A percentile compares a stretch with the other conserved stretches of the same genome.
Evolutionary conservation across 2,797 vertebrate genomes (phyloP).

Genomic region (Gouania willdenowi): DNA sequence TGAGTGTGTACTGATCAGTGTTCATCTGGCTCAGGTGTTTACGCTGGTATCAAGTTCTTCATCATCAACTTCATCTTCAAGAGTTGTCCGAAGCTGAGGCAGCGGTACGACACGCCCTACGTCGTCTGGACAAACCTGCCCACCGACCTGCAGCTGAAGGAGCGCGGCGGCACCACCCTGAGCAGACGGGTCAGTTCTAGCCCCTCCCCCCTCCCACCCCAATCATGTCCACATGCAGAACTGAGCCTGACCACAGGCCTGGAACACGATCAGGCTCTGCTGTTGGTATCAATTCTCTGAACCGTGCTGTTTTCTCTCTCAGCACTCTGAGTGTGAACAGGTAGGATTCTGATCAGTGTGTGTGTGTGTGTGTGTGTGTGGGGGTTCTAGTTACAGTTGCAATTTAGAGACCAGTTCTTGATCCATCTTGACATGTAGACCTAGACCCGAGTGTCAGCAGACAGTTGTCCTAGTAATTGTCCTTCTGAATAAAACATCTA

Average conservation of each 20-base stretch:
- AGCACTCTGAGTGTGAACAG: slow-evolving; percentile 90
- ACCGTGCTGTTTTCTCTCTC: slow-evolving; percentile 71
- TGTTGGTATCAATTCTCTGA: slow-evolving; percentile 25
- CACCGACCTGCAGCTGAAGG: slow-evolving; percentile 95
- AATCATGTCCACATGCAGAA: background rate
- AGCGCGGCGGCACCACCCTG: slow-evolving; percentile 74
- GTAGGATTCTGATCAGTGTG: slow-evolving; percentile 70
- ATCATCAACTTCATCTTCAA: slow-evolving; percentile 95
- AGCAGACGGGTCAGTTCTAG: slow-evolving; percentile 87
- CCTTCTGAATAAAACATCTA: too few species aligned
- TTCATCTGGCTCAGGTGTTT: slow-evolving; percentile 75
- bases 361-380: background rate
- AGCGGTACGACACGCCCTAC: slow-evolving; percentile 91
- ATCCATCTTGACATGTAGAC: too few species aligned
- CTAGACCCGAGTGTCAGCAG: too few species aligned
- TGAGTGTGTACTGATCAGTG: background rate
- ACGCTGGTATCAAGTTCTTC: slow-evolving; percentile 96
- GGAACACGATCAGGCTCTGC: too few species aligned
- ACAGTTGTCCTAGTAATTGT: too few species aligned
- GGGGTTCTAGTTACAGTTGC: too few species aligned
- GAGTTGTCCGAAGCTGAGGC: slow-evolving; percentile 88
- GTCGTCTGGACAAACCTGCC: slow-evolving; percentile 90
- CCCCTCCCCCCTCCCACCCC: too few species aligned
- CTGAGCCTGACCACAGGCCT: too few species aligned
- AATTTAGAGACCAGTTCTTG: too few species aligned